Percentiles rank a stretch among this genome's conserved stretches.
Evolutionary conservation across 2,113 vertebrate genomes (phyloP).

Genomic region (Mystacornis crossleyi): DNA sequence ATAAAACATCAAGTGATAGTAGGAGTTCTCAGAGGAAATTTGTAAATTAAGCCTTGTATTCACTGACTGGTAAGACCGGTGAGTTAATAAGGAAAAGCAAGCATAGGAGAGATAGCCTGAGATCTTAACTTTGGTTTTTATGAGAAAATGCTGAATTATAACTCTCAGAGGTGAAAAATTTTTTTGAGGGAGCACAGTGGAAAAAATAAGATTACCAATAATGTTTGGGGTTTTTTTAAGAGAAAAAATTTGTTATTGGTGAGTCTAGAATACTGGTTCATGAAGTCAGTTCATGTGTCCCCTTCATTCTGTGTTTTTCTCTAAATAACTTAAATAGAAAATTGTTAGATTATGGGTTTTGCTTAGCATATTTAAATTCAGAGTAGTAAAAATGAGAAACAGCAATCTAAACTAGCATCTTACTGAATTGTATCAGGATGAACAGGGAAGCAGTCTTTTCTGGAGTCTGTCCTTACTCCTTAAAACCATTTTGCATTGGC

Average conservation of each 20-base stretch:
- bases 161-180: neutral
- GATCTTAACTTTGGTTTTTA: neutral
- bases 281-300: neutral
- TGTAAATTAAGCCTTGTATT: neutral
- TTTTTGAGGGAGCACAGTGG: neutral
- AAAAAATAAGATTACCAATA: neutral
- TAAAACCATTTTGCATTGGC: neutral
- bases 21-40: neutral
- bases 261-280: neutral
- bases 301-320: neutral
- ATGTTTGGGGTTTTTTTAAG: neutral
- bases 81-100: neutral
- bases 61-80: neutral
- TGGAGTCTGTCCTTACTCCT: neutral
- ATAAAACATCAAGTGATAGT: neutral
- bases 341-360: neutral
- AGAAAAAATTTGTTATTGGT: neutral
- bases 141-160: neutral
- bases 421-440: neutral
- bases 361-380: neutral
- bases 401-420: neutral
- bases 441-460: neutral
- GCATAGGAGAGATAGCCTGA: neutral
- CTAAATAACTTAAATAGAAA: neutral
- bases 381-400: neutral